Evolutionary conservation across 2,888 invertebrate species (phyloP).

Genomic region (Eumerus sabulonum): DNA sequence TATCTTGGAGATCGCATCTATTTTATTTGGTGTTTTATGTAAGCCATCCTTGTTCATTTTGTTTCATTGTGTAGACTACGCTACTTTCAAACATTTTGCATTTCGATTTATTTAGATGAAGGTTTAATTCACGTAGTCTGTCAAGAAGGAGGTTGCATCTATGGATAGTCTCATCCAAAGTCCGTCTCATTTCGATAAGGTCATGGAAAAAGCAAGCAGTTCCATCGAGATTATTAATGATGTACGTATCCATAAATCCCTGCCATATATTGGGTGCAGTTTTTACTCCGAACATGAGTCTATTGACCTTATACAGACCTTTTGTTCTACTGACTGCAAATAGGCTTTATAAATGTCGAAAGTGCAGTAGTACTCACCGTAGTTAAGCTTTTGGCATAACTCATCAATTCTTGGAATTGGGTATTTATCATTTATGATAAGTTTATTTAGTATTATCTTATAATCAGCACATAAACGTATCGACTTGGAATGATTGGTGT

Average conservation of each 20-base stretch:
- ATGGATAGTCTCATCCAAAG: constrained; percentile 8
- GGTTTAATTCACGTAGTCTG: constrained; percentile 9
- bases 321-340: constrained; percentile 16
- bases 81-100: too few relatives aligned
- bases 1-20: constrained; percentile 70
- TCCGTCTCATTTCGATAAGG: constrained; percentile 8
- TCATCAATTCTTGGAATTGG: background rate
- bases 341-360: constrained; percentile 17
- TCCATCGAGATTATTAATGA: constrained; percentile 29
- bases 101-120: constrained; percentile 30
- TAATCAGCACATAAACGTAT: constrained; percentile 30
- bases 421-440: background rate
- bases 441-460: too few relatives aligned
- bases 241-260: constrained; percentile 27
- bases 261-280: constrained; percentile 32
- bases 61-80: constrained; percentile 68
- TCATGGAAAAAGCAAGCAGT: constrained; percentile 36
- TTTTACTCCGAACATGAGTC: constrained; percentile 40
- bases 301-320: constrained; percentile 17
- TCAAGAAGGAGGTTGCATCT: constrained; percentile 12
- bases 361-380: constrained; percentile 20
- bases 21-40: constrained; percentile 69
- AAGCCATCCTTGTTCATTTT: constrained; percentile 71
- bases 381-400: constrained; percentile 12
- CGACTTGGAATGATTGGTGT: constrained; percentile 34